Percentiles rank a stretch among this genome's conserved stretches.
Conservation (phyloP, 2,888 invertebrate genomes). For the Cantharis rustica region DNA sequence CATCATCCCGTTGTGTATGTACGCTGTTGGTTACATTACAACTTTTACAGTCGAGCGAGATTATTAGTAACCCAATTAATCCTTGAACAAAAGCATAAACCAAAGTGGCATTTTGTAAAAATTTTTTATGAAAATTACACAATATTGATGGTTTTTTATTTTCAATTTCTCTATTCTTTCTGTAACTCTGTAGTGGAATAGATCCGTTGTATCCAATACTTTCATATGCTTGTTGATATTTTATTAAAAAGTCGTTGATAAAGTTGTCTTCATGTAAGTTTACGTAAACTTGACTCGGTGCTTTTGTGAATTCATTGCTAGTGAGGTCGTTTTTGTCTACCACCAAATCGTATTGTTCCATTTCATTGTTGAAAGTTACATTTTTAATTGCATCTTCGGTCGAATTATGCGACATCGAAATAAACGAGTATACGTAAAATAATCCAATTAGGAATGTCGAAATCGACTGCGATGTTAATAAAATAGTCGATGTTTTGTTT, state of each 20-base stretch:
- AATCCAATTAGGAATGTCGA: slow-evolving; percentile 48
- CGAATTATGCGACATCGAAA: background rate
- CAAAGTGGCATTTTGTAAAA: slow-evolving; percentile 45
- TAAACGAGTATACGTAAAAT: slow-evolving; percentile 44
- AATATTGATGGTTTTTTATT: background rate
- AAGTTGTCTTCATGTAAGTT: background rate
- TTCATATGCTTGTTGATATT: background rate
- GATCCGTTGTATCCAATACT: background rate
- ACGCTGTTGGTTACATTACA: slow-evolving; percentile 10
- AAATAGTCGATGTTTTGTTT: slow-evolving; percentile 33
- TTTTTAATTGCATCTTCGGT: background rate
- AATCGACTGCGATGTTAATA: slow-evolving; percentile 44
- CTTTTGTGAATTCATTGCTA: background rate
- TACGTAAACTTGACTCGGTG: background rate
- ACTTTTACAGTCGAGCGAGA: slow-evolving; percentile 38
- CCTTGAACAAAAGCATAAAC: slow-evolving; percentile 48
- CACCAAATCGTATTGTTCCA: background rate
- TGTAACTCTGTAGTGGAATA: background rate
- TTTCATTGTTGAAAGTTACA: background rate
- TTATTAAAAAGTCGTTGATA: background rate
- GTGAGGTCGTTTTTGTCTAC: background rate
- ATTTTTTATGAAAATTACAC: slow-evolving; percentile 34
- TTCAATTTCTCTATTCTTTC: background rate
- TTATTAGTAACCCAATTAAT: slow-evolving; percentile 43
- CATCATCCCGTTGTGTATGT: background rate